Percentiles rank a stretch among this genome's conserved stretches.
phyloP scores from a whole-genome alignment of 2,113 vertebrate genomes.

The Alexandromys fortis region DNA sequence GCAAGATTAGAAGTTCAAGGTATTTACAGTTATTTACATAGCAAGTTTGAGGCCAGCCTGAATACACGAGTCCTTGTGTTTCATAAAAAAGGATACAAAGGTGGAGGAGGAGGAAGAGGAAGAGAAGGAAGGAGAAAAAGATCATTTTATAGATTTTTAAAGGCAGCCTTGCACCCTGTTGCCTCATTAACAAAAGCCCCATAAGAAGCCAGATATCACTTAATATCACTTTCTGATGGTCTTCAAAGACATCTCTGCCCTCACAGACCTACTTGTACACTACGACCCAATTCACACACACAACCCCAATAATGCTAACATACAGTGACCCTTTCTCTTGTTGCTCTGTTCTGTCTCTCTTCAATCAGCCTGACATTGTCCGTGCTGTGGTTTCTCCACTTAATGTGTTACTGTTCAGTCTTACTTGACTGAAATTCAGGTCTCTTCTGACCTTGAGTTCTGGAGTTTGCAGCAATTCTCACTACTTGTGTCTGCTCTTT shows the following conservation, averaged over 20 bases:
- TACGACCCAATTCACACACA: neutral
- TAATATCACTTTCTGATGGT: neutral
- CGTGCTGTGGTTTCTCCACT: neutral
- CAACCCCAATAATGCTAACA: no score
- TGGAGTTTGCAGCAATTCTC: neutral
- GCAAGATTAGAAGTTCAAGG: neutral
- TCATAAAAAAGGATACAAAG: neutral
- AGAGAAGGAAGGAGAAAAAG: neutral
- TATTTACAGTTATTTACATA: no score
- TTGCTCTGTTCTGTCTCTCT: neutral
- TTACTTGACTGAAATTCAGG: neutral
- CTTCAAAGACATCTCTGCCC: neutral
- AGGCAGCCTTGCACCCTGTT: neutral
- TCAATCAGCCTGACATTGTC: neutral
- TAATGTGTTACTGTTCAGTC: neutral
- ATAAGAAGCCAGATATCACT: neutral
- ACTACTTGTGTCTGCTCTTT: neutral
- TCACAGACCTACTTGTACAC: neutral
- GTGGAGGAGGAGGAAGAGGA: neutral
- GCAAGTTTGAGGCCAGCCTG: neutral
- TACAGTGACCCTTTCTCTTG: no score
- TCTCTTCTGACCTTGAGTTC: neutral
- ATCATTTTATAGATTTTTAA: neutral
- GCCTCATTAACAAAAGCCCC: neutral
- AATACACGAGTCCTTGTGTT: neutral